Percentiles rank a stretch among this genome's conserved stretches.
These are phyloP conservation scores for Myopa testacea DNA, from an alignment of 2,888 invertebrate species.

Conservation along the genomic window DNA sequence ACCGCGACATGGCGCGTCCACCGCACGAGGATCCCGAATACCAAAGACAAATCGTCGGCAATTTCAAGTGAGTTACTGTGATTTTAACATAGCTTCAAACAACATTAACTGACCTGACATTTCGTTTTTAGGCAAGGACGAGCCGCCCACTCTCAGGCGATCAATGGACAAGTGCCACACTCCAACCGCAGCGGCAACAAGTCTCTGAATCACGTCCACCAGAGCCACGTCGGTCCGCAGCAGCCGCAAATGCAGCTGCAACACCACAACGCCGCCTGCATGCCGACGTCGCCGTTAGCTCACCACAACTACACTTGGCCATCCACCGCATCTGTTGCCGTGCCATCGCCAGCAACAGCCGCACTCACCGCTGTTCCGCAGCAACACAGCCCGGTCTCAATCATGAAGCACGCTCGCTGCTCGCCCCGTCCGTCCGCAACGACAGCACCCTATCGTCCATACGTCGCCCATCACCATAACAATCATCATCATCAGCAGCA, in stretches of 20 bases:
- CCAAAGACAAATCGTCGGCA: conserved; percentile 83
- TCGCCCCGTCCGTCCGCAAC: conserved; percentile 75
- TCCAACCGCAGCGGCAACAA: conserved; percentile 53
- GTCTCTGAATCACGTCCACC: conserved; percentile 48
- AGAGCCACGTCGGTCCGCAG: conserved; percentile 52
- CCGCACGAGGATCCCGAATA: conserved; percentile 95
- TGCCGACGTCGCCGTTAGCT: conserved; percentile 66
- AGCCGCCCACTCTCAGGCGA: conserved; percentile 68
- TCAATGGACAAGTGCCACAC: conserved; percentile 52
- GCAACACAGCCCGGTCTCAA: conserved; percentile 63
- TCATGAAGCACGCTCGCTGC: conserved; percentile 79
- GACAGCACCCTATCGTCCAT: conserved; percentile 67
- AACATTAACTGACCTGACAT: not conserved
- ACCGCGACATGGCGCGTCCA: conserved; percentile 94
- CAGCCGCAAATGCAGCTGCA: conserved; percentile 53
- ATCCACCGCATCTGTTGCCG: conserved; percentile 51
- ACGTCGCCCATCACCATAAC: conserved; percentile 64
- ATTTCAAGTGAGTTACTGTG: conserved; percentile 71
- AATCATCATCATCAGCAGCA: conserved; percentile 64
- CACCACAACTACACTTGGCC: conserved; percentile 68
- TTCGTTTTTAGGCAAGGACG: conserved; percentile 70
- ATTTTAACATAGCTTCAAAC: not conserved
- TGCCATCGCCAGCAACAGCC: conserved; percentile 49
- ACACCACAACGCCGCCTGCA: conserved; percentile 58
- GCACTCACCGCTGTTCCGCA: conserved; percentile 44